Evolutionary conservation across 2,888 invertebrate genomes (phyloP).

Genomic region (Amaurobius ferox): DNA sequence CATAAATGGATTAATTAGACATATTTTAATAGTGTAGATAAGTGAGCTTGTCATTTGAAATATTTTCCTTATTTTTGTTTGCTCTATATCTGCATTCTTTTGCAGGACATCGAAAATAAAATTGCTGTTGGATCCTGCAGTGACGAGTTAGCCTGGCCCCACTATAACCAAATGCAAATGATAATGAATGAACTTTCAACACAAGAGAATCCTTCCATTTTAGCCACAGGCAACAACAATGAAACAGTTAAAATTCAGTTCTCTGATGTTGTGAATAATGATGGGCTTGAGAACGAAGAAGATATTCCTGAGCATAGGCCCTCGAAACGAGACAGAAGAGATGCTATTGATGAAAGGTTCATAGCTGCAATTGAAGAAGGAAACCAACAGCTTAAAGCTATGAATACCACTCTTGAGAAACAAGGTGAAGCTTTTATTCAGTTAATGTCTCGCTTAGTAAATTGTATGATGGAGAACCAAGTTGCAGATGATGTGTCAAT

Average conservation of each 20-base stretch:
- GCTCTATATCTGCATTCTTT: not conserved
- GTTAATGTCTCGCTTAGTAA: slow-evolving; percentile 2
- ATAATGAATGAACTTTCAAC: not conserved
- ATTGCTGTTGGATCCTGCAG: not conserved
- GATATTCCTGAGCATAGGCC: not conserved
- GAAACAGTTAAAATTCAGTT: slow-evolving; percentile 8
- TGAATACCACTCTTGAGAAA: slow-evolving; percentile 7
- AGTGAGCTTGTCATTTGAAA: no score
- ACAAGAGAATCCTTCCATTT: slow-evolving; percentile 4
- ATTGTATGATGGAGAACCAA: not conserved
- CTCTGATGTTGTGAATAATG: not conserved
- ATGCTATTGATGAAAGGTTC: slow-evolving; percentile 14
- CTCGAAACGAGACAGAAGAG: not conserved
- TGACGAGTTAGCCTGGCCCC: slow-evolving; percentile 21
- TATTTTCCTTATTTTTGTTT: no score
- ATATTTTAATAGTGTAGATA: no score
- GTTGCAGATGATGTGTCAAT: slow-evolving; percentile 3
- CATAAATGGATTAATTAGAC: no score
- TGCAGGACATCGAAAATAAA: slow-evolving; percentile 9
- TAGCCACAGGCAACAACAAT: not conserved
- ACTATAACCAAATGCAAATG: slow-evolving; percentile 21
- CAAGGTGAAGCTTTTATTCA: slow-evolving; percentile 10
- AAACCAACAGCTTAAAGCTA: slow-evolving; percentile 7
- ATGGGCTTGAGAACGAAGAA: not conserved
- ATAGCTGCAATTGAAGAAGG: slow-evolving; percentile 14